Percentiles rank a stretch among this genome's conserved stretches.
Evolutionary conservation across 2,113 vertebrate species (phyloP).

Genomic region (Daubentonia madagascariensis): DNA sequence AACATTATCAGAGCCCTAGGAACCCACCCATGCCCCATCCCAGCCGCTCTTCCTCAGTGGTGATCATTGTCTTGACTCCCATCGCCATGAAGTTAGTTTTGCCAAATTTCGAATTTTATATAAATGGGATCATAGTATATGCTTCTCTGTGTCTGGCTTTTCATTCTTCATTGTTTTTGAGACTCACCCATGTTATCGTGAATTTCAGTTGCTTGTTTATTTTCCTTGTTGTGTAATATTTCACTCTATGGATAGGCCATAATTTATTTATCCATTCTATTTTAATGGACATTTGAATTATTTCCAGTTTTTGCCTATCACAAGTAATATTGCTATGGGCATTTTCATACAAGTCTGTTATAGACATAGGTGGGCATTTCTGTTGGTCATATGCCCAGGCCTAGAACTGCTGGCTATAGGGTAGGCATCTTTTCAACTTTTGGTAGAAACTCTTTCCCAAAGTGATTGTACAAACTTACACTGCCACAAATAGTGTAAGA

Average conservation of each 20-base stretch:
- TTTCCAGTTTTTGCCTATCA: neutral
- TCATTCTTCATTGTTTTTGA: neutral
- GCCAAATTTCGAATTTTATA: neutral
- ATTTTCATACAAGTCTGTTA: accelerated
- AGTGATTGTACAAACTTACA: neutral
- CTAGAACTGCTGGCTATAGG: neutral
- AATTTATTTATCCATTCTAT: neutral
- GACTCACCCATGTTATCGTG: neutral
- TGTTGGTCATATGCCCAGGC: neutral
- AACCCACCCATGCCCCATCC: neutral
- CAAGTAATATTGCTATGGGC: neutral
- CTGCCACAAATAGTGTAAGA: neutral
- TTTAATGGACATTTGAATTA: neutral
- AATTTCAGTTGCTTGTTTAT: neutral
- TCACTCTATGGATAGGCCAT: neutral
- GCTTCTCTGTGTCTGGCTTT: neutral
- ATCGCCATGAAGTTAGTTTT: neutral
- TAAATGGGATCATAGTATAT: neutral
- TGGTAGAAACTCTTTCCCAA: neutral
- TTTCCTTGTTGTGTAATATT: neutral
- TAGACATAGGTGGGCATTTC: neutral
- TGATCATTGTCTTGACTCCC: neutral
- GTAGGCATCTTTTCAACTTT: neutral
- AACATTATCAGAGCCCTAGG: neutral
- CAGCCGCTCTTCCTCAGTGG: neutral